A percentile compares a stretch with the other conserved stretches of the same genome.
phyloP scores from a whole-genome alignment of 2,797 vertebrate genomes.

The Tadarida brasiliensis region DNA sequence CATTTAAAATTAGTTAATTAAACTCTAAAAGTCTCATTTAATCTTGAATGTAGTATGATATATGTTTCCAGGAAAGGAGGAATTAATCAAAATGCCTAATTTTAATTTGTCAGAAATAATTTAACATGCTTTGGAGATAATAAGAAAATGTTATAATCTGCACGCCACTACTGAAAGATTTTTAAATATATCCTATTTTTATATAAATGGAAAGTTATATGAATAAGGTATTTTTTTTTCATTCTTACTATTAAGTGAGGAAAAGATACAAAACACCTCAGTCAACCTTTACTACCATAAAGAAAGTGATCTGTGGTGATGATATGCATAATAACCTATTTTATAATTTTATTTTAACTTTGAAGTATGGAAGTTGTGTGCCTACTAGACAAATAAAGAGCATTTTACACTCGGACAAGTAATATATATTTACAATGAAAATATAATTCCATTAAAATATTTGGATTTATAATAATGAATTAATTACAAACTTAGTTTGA shows the following conservation, averaged over 20 bases:
- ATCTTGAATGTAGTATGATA: conserved; percentile 40
- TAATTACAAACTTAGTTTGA: neutral
- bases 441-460: neutral
- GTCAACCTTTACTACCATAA: conserved; percentile 18
- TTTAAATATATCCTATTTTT: conserved; percentile 41
- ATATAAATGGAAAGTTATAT: conserved; percentile 15
- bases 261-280: neutral
- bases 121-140: conserved; percentile 32
- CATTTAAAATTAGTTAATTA: conserved; percentile 68
- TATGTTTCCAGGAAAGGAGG: conserved; percentile 40
- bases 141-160: conserved; percentile 33
- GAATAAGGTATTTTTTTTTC: neutral
- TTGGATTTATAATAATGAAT: neutral
- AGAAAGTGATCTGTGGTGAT: neutral
- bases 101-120: conserved; percentile 67
- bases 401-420: neutral
- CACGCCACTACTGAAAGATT: neutral
- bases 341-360: neutral
- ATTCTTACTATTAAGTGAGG: neutral
- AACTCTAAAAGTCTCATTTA: conserved; percentile 69
- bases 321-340: neutral
- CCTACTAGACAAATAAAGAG: neutral
- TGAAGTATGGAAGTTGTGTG: neutral
- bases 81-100: conserved; percentile 68
- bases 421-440: neutral